phyloP scores from a whole-genome alignment of 2,888 invertebrate genomes.

The Apodemia zela region DNA sequence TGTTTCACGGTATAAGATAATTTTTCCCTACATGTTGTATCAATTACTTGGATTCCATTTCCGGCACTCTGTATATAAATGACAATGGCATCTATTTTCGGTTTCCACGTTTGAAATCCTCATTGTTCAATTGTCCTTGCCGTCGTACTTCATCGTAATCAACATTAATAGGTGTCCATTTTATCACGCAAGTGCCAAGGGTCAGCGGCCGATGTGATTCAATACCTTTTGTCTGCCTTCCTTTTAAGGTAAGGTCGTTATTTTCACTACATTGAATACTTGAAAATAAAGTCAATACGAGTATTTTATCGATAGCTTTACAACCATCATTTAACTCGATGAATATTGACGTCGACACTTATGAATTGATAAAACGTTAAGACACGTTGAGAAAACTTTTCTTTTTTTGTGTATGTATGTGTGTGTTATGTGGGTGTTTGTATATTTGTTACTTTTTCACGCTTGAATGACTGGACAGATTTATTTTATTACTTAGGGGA shows the following conservation, averaged over 20 bases:
- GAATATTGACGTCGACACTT: too few relatives aligned
- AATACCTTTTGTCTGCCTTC: conserved; percentile 27
- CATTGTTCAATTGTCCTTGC: conserved; percentile 12
- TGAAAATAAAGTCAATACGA: neutral
- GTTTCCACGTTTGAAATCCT: neutral
- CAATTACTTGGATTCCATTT: too few relatives aligned
- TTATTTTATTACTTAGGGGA: too few relatives aligned
- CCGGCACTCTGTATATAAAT: too few relatives aligned
- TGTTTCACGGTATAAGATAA: too few relatives aligned
- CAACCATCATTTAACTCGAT: neutral
- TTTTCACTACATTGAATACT: conserved; percentile 2
- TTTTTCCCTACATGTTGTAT: too few relatives aligned
- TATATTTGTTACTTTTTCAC: too few relatives aligned
- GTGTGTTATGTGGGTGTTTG: too few relatives aligned
- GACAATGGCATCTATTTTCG: conserved; percentile 20
- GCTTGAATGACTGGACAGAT: too few relatives aligned
- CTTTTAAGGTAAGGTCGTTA: conserved; percentile 13
- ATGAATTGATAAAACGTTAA: too few relatives aligned
- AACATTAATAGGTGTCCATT: conserved; percentile 12
- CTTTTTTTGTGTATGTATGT: too few relatives aligned
- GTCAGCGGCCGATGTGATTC: conserved; percentile 37
- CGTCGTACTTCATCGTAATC: neutral
- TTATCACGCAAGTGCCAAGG: conserved; percentile 31
- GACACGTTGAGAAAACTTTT: too few relatives aligned
- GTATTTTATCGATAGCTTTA: neutral